These are phyloP conservation scores for Brachionus plicatilis DNA, from an alignment of 1,140 invertebrate species.

Conservation along the genomic window DNA sequence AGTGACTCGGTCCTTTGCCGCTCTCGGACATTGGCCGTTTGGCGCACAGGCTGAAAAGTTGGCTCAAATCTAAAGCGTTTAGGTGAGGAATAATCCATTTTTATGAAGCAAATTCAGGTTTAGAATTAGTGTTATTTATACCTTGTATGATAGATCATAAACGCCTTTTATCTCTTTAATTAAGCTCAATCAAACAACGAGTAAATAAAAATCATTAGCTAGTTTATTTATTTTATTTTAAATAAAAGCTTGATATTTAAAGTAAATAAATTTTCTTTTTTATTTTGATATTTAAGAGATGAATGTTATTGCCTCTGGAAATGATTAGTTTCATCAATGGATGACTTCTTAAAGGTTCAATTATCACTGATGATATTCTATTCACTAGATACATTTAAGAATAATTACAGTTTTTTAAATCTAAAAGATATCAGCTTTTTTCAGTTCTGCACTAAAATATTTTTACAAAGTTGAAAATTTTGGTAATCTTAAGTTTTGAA, in stretches of 20 bases:
- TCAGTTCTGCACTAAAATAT: no score
- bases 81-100: background rate
- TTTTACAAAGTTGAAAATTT: no score
- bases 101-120: background rate
- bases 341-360: background rate
- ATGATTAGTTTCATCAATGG: background rate
- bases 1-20: constrained; percentile 38
- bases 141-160: background rate
- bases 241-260: background rate
- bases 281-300: background rate
- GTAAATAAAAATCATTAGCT: constrained; percentile 10
- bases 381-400: background rate
- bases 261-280: background rate
- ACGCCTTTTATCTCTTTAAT: constrained; percentile 19
- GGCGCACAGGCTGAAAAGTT: background rate
- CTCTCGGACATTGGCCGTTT: constrained; percentile 32
- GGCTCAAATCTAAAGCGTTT: background rate
- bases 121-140: background rate
- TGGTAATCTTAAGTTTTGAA: no score
- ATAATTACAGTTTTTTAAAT: background rate
- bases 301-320: constrained; percentile 12
- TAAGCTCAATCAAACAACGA: constrained; percentile 23
- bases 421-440: background rate
- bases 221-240: constrained; percentile 1
- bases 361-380: background rate